Evolutionary conservation across 2,888 invertebrate genomes (phyloP).

Genomic region (Anodontia alba): DNA sequence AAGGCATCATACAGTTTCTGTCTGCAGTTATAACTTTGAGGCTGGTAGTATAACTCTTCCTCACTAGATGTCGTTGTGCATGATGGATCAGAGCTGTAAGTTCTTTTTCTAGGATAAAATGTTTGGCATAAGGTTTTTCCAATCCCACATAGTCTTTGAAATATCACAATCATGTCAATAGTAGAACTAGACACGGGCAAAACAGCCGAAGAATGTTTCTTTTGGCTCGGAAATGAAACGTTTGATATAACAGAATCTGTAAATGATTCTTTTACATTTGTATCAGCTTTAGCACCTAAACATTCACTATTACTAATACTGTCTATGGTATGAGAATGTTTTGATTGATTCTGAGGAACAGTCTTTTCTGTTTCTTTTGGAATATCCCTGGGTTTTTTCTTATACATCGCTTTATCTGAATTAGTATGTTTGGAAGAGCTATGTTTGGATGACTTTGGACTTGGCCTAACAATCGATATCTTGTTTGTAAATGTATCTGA

Average conservation of each 20-base stretch:
- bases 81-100: background rate
- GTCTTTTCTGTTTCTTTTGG: background rate
- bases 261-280: slow-evolving; percentile 36
- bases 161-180: slow-evolving; percentile 72
- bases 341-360: background rate
- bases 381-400: background rate
- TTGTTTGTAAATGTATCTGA: slow-evolving; percentile 23
- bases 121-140: slow-evolving; percentile 66
- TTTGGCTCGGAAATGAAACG: slow-evolving; percentile 42
- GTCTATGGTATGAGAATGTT: background rate
- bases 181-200: slow-evolving; percentile 74
- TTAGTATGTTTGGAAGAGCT: background rate
- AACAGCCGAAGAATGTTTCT: slow-evolving; percentile 28
- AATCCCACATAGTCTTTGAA: slow-evolving; percentile 74
- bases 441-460: background rate
- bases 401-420: background rate
- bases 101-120: slow-evolving; percentile 41
- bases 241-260: slow-evolving; percentile 47
- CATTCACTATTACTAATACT: background rate
- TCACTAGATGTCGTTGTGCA: background rate
- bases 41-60: background rate
- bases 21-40: slow-evolving; percentile 1
- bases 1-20: slow-evolving; percentile 63
- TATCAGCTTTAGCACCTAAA: background rate
- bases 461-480: slow-evolving; percentile 23